These are phyloP conservation scores for Phodopus roborovskii DNA, from an alignment of 2,113 vertebrate species.

Conservation along the genomic window DNA sequence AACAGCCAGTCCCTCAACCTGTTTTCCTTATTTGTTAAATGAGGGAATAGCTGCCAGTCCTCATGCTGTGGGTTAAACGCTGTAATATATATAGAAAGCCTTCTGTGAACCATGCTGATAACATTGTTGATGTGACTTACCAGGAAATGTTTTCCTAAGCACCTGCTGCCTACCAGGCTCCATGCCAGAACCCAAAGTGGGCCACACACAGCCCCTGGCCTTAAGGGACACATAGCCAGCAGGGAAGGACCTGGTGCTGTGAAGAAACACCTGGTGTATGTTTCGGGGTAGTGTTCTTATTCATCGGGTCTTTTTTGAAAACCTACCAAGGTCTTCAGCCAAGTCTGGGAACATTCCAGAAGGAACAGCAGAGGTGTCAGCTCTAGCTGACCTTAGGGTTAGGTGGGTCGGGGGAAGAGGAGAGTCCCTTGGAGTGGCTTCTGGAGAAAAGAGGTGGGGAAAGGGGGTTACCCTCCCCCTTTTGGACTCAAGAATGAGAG, in stretches of 20 bases:
- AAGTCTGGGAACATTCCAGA: not conserved
- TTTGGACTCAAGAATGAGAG: not conserved
- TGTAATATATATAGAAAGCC: not conserved
- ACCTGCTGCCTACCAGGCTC: fast-evolving
- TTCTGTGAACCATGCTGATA: not conserved
- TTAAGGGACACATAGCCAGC: fast-evolving
- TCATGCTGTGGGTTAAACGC: not conserved
- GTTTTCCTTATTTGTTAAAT: conserved; percentile 18
- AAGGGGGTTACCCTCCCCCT: not conserved
- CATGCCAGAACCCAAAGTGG: not conserved
- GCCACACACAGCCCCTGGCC: fast-evolving
- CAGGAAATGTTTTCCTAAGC: not conserved
- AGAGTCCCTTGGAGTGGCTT: not conserved
- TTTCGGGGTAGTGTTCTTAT: not conserved
- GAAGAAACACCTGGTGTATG: not conserved
- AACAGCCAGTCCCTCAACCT: not conserved
- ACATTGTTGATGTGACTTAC: not conserved
- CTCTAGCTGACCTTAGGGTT: not conserved
- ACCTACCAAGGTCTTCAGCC: not conserved
- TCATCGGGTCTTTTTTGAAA: not conserved
- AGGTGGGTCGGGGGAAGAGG: not conserved
- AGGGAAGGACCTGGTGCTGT: not conserved
- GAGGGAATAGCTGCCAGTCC: not conserved
- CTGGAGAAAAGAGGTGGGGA: not conserved
- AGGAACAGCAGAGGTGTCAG: not conserved